phyloP scores from a whole-genome alignment of 2,888 invertebrate species.

The Fragum whitleyi region DNA sequence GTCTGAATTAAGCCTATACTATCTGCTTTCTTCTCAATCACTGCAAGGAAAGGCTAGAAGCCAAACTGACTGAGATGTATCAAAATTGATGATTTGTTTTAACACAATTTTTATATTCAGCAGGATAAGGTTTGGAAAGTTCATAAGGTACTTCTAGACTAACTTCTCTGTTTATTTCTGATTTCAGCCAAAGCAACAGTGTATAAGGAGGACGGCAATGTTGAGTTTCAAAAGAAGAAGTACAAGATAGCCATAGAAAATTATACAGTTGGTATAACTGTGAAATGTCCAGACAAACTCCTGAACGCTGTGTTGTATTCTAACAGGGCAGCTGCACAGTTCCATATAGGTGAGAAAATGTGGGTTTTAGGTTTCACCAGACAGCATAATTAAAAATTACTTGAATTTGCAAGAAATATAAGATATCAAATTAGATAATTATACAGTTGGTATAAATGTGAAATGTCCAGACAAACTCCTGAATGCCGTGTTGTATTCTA shows the following conservation, averaged over 20 bases:
- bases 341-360: slow-evolving; percentile 90
- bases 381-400: too few relatives aligned
- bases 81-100: too few relatives aligned
- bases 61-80: too few relatives aligned
- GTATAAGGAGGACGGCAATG: slow-evolving; percentile 98
- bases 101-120: too few relatives aligned
- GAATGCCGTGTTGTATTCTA: slow-evolving; percentile 94
- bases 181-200: slow-evolving; percentile 91
- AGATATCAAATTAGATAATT: slow-evolving; percentile 87
- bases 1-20: too few relatives aligned
- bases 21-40: too few relatives aligned
- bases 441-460: slow-evolving; percentile 94
- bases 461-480: slow-evolving; percentile 90
- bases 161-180: not conserved
- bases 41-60: too few relatives aligned
- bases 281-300: slow-evolving; percentile 90
- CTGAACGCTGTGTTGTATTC: slow-evolving; percentile 94
- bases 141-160: too few relatives aligned
- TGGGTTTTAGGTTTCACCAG: too few relatives aligned
- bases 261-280: slow-evolving; percentile 95
- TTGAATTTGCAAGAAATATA: too few relatives aligned
- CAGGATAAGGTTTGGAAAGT: too few relatives aligned
- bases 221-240: slow-evolving; percentile 96
- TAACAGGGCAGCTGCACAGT: slow-evolving; percentile 96
- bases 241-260: slow-evolving; percentile 92